A percentile compares a stretch with the other conserved stretches of the same genome.
These are phyloP conservation scores for Phyllotreta cruciferae DNA, from an alignment of 2,888 invertebrate genomes.

Conservation along the genomic window DNA sequence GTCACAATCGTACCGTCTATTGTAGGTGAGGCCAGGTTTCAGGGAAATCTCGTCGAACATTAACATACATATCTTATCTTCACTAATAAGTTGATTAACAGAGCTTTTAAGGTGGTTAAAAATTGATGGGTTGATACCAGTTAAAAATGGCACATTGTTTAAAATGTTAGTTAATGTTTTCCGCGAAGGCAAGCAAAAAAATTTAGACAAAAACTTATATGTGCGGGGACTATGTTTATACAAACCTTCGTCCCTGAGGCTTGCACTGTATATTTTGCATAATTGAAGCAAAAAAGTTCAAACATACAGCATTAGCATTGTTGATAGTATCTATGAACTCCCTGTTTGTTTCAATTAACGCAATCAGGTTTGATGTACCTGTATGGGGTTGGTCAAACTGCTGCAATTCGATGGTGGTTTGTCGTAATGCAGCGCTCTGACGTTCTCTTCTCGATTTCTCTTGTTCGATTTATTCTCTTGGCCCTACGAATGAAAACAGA, in stretches of 20 bases:
- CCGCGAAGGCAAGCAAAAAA: conserved; percentile 41
- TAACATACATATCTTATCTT: conserved; percentile 35
- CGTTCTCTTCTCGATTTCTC: too few relatives aligned
- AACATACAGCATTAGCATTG: too few relatives aligned
- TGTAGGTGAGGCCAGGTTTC: conserved; percentile 33
- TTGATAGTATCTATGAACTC: too few relatives aligned
- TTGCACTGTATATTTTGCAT: too few relatives aligned
- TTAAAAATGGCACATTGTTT: conserved; percentile 32
- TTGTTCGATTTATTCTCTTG: too few relatives aligned
- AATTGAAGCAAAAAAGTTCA: too few relatives aligned
- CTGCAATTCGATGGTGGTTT: too few relatives aligned
- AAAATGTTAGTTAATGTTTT: conserved; percentile 35
- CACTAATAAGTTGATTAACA: conserved; percentile 30
- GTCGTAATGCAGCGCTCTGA: too few relatives aligned
- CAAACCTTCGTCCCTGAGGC: conserved; percentile 2
- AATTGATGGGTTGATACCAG: conserved; percentile 37
- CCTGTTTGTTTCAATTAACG: too few relatives aligned
- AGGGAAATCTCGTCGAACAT: conserved; percentile 44
- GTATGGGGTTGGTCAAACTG: too few relatives aligned
- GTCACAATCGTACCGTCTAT: conserved; percentile 27
- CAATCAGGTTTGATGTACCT: too few relatives aligned
- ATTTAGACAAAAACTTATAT: conserved; percentile 38
- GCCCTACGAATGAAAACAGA: too few relatives aligned
- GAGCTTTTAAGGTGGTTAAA: conserved; percentile 33
- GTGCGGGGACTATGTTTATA: conserved; percentile 37